A percentile compares a stretch with the other conserved stretches of the same genome.
Evolutionary conservation across 2,797 vertebrate genomes (phyloP).

Genomic region (Trachurus trachurus): DNA sequence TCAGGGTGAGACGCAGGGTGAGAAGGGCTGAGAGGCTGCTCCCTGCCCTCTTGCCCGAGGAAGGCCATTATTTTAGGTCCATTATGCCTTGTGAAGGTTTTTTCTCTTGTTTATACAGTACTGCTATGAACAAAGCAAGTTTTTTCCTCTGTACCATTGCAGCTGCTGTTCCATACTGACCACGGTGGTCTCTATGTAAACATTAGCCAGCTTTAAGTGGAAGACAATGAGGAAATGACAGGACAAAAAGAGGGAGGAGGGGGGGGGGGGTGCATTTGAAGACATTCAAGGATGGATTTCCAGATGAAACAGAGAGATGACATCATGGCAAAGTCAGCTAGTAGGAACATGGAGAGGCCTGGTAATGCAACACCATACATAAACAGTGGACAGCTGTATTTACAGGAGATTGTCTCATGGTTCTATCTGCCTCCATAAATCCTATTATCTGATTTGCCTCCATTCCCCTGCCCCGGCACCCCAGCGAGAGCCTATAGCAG

Average conservation of each 20-base stretch:
- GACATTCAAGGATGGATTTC: constrained; percentile 80
- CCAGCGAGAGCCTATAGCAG: constrained; percentile 47
- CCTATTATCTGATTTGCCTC: constrained; percentile 83
- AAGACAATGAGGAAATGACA: constrained; percentile 84
- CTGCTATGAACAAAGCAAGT: constrained; percentile 59
- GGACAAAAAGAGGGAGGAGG: constrained; percentile 32
- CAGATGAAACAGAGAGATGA: constrained; percentile 80
- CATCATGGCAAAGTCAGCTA: constrained; percentile 85
- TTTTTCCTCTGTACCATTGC: constrained; percentile 60
- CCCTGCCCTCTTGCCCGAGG: constrained; percentile 54
- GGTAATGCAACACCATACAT: constrained; percentile 84
- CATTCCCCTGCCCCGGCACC: constrained; percentile 55
- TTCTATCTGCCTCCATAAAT: constrained; percentile 80
- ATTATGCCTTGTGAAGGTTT: constrained; percentile 46
- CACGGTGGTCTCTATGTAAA: constrained; percentile 81
- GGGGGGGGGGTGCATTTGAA: constrained; percentile 62
- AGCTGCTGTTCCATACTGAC: constrained; percentile 75
- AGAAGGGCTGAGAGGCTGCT: constrained; percentile 49
- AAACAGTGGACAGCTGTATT: constrained; percentile 88
- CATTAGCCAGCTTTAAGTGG: constrained; percentile 76
- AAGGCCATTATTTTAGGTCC: constrained; percentile 56
- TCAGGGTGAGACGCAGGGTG: constrained; percentile 66
- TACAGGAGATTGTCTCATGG: constrained; percentile 82
- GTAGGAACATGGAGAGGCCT: constrained; percentile 76
- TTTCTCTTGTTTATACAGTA: constrained; percentile 73